Conservation (phyloP, 2,888 invertebrate species). For the Pachydiplax longipennis region DNA sequence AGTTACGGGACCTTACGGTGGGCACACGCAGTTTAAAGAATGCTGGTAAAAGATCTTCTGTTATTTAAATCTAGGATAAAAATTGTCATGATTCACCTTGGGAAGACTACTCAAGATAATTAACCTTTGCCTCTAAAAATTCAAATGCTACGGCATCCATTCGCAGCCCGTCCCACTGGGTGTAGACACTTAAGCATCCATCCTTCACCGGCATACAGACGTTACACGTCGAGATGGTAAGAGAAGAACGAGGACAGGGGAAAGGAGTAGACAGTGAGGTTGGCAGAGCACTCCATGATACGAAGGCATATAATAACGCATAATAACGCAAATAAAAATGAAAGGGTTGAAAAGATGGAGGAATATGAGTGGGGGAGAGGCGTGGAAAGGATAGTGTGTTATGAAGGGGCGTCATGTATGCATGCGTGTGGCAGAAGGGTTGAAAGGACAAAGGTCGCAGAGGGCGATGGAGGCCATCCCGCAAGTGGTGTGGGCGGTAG, state of each 20-base stretch:
- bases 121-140: too few species aligned
- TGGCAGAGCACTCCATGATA: neutral
- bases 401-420: slow-evolving; percentile 4
- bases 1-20: too few species aligned
- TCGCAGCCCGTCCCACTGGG: too few species aligned
- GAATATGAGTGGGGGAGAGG: neutral
- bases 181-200: too few species aligned
- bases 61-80: too few species aligned
- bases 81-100: too few species aligned
- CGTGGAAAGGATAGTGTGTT: neutral
- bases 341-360: neutral
- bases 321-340: neutral
- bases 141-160: too few species aligned
- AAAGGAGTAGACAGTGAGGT: neutral
- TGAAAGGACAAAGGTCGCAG: slow-evolving; percentile 28
- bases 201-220: too few species aligned
- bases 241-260: neutral
- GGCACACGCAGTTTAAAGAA: too few species aligned
- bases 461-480: neutral
- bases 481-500: slow-evolving; percentile 10
- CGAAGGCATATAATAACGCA: too few species aligned
- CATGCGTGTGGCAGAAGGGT: neutral
- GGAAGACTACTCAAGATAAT: too few species aligned
- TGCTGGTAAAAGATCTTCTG: too few species aligned
- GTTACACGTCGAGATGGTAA: neutral